Evolutionary conservation across 2,797 vertebrate genomes (phyloP), one percentile per base, ranked within the genome.

Genomic region (Dendrocincla tyrannina): DNA sequence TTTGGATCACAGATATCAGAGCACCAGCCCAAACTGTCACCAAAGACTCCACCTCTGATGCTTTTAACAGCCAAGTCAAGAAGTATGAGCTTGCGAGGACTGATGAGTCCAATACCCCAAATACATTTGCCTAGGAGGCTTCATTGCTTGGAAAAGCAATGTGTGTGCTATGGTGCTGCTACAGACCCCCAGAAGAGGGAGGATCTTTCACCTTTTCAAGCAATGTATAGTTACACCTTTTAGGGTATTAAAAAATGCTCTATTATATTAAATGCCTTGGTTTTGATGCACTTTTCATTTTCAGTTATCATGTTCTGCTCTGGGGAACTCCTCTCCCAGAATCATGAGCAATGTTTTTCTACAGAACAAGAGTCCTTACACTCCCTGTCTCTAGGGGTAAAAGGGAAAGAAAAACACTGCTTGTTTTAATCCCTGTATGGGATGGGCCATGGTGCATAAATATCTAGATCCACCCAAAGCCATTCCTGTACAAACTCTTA

Each of bases 41-140:
- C 93, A 98, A 99, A 97, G 98, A 99, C 85, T 98, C 98, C 0
- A 98, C 98, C 35, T 98, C 98, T 25, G 98, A 99, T 32, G 97
- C 98, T 3, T 99, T 99, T 86, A 98, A 99, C 88, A 98, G 98
- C 42, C 98, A 99, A 66, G 98, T 98, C 5, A 99, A 99, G 88
- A 98, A 98, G 39, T 99, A 99, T 96, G 99, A 99, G 80, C 97
- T 99, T 9, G 98, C 99, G 14, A 99, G 98, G 99, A 98, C 99
- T 44, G 98, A 98, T 47, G 98, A 98, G 50, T 97, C 98, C 67
- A 99, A 98, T 82, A 98, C 98, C 15, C 98, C 98, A 3, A 99
- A 99, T 72, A 99, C 98, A 0, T 99, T 99, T 93, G 98, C 99
- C 81, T 99, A 79, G 93, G 63, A 70, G 81, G 32, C 55, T 73